phyloP scores from a whole-genome alignment of 2,888 invertebrate species.

The Brachypalpus laphriformis region DNA sequence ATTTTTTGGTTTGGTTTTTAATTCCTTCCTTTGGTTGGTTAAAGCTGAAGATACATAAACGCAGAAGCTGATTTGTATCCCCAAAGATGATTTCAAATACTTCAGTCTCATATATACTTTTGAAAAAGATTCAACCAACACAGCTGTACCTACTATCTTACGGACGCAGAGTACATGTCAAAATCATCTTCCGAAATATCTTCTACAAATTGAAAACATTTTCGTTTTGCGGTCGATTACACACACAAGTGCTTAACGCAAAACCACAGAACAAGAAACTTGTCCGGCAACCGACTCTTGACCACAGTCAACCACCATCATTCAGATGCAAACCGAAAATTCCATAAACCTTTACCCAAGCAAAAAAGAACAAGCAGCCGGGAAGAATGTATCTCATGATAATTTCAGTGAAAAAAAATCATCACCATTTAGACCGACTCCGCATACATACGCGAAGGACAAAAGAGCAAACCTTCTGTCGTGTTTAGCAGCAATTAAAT shows the following conservation, averaged over 20 bases:
- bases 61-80: too few relatives aligned
- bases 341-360: neutral
- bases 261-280: constrained; percentile 24
- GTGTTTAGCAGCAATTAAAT: constrained; percentile 42
- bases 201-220: neutral
- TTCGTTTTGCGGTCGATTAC: constrained; percentile 5
- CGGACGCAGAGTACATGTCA: neutral
- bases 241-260: neutral
- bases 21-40: too few relatives aligned
- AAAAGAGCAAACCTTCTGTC: constrained; percentile 29
- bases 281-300: constrained; percentile 12
- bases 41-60: too few relatives aligned
- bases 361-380: neutral
- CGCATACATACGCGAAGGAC: constrained; percentile 16
- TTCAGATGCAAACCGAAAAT: constrained; percentile 1
- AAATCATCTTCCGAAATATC: neutral
- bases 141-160: neutral
- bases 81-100: too few relatives aligned
- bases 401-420: too few relatives aligned
- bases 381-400: neutral
- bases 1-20: too few relatives aligned
- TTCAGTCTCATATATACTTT: too few relatives aligned
- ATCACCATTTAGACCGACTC: neutral
- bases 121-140: too few relatives aligned
- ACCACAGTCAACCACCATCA: constrained; percentile 24